Base-by-base conservation (phyloP, 2,113 vertebrate genomes). In the Oxyura jamaicensis region DNA sequence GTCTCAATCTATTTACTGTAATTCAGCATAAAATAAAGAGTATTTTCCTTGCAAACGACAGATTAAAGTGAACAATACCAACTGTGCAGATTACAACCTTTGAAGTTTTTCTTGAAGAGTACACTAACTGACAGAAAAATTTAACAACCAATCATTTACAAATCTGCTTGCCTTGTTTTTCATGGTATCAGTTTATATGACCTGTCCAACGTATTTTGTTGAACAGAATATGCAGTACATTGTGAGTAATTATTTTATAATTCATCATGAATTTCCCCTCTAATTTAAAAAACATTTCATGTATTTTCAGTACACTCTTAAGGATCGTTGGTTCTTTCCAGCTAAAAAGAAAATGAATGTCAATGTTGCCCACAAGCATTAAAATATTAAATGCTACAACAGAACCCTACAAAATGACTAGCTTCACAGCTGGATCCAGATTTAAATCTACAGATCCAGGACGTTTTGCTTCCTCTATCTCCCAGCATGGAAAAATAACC, bases 31-130 rank as follows among this genome's bases (percentile, higher is more conserved):
- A 88, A 89, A 88, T 50, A 94, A 91, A 95, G 85, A 94, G 48
- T 31, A 72, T 11, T 58, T 48, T 75, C 28, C 80, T 76, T 53
- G 52, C 9, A 85, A 78, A 75, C 23, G 29, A 50, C 33, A 46
- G 65, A 29, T 76, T 71, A 86, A 62, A 96, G 42, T 56, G 88
- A 97, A 88, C 33, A 12, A 95, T 91, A 85, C 41, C 36, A 83
- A 39, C 13, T 56, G 36, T 91, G 36, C 87, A 68, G 72, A 60
- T 63, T 68, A 87, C 28, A 91, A 31, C 46, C 81, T 91, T 75
- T 91, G 82, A 96, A 67, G 55, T 88, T 96, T 88, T 92, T 80
- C 36, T 36, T 91, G 36, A 91, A 90, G 71, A 87, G 62, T 28
- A 41, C 75, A 66, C n/a, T 74, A 73, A 91, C 29, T 36, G n/a